Evolutionary conservation across 2,888 invertebrate species (phyloP), one percentile per base, ranked within the genome.

Genomic region (Dolichomitus sp.): DNA sequence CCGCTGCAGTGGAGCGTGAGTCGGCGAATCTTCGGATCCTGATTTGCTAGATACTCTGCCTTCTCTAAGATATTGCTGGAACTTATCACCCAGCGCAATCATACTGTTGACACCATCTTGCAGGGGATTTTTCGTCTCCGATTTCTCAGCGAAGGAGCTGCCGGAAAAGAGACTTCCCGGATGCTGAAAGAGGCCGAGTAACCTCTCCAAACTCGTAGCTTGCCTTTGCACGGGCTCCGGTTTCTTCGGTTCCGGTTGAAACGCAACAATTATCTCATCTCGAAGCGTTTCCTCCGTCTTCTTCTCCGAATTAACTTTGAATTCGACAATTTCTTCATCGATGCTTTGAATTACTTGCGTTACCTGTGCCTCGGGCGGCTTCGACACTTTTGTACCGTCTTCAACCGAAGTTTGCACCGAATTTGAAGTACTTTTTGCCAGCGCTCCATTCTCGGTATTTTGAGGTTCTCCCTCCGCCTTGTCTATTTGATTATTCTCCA

Each of bases 171-270:
- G 92, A 86, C 95, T 95, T 68, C 94, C 94, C 0, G 96, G 96
- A 90, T 96, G 95, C 85, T 96, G 96, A 90, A 97, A 96, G 2
- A 96, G 88, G 33, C 96, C 96, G 0, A 96, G 89, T 2, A 97
- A 91, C 89, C 96, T 96, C 84, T 96, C 96, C 69, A 96, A 93
- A 89, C 96, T 95, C 7, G 96, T 95, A 0, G 95, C 95, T 17
- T 94, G 91, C 79, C 90, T 89, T 77, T 81, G 85, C 48, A 81
- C 54, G 12, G 61, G 70, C 14, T 83, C 77, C 14, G 80, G 48
- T 48, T 72, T 83, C 37, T 72, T 76, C 68, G 82, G n/a, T 48
- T 75, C 74, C 7, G 59, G n/a, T 14, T 68, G 45, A 50, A 40
- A 73, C 27, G 37, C 27, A 19, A 66, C n/a, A 0, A 80, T 80